Evolutionary conservation across 2,797 vertebrate genomes (phyloP).

Genomic region (Lates japonicus): DNA sequence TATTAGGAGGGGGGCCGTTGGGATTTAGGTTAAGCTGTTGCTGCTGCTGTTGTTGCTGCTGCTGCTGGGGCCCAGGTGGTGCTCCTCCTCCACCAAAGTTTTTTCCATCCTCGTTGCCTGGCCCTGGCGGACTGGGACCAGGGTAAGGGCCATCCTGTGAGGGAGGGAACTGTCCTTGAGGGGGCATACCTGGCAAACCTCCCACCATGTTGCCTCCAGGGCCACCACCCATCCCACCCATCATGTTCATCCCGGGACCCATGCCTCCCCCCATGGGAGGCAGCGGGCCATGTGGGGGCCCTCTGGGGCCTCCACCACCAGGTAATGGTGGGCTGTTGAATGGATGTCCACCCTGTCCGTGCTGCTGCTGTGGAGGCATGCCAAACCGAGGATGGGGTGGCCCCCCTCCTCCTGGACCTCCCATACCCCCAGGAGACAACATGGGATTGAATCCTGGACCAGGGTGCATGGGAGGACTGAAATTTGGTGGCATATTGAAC

Average conservation of each 20-base stretch:
- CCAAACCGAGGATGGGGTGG: constrained; percentile 88
- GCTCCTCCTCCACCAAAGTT: constrained; percentile 85
- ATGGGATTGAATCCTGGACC: constrained; percentile 89
- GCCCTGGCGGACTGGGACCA: constrained; percentile 87
- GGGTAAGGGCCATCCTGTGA: constrained; percentile 87
- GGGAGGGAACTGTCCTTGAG: constrained; percentile 87
- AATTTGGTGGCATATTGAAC: constrained; percentile 89
- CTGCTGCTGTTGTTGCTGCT: constrained; percentile 74
- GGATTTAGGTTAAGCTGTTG: constrained; percentile 85
- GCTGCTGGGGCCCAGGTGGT: constrained; percentile 79
- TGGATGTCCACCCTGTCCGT: constrained; percentile 87
- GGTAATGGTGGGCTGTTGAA: constrained; percentile 88
- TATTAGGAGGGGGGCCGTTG: constrained; percentile 88
- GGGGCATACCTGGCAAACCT: constrained; percentile 85
- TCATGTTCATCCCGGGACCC: constrained; percentile 88
- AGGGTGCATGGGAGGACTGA: constrained; percentile 90
- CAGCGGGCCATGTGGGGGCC: constrained; percentile 83
- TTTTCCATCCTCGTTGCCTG: constrained; percentile 86
- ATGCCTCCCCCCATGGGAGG: constrained; percentile 87
- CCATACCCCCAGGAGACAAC: constrained; percentile 88
- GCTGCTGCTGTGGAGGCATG: constrained; percentile 87
- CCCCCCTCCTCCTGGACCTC: constrained; percentile 85
- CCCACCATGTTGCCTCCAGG: constrained; percentile 87
- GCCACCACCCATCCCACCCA: constrained; percentile 85
- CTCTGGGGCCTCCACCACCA: constrained; percentile 85